These are phyloP conservation scores for Macrobrachium nipponense DNA, from an alignment of 1,140 invertebrate species.

Conservation along the genomic window DNA sequence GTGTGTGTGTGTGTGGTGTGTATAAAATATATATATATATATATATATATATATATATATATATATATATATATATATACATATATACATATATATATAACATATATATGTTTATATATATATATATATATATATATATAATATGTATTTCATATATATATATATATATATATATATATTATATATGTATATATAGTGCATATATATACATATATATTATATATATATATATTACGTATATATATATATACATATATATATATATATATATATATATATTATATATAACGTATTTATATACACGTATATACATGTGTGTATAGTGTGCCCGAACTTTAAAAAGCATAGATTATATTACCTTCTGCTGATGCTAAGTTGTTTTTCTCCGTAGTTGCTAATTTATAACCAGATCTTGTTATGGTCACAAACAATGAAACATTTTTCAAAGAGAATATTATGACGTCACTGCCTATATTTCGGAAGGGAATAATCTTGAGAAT, in stretches of 20 bases:
- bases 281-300: not conserved
- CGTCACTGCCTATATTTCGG: no score
- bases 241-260: not conserved
- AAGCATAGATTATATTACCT: no score
- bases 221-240: not conserved
- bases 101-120: no score
- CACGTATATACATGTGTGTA: not conserved
- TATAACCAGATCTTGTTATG: no score
- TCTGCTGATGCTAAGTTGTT: no score
- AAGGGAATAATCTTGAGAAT: no score
- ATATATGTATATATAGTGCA: slow-evolving; percentile 19
- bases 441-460: no score
- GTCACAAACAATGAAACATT: no score
- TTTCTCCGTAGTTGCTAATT: no score
- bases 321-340: not conserved
- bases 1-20: no score
- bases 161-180: slow-evolving; percentile 26
- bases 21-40: no score
- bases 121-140: slow-evolving; percentile 24
- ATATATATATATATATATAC: slow-evolving; percentile 24
- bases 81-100: no score
- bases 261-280: not conserved
- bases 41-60: slow-evolving; percentile 28
- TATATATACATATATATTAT: slow-evolving; percentile 6
- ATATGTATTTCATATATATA: slow-evolving; percentile 23